These are phyloP conservation scores for Rhizomys pruinosus DNA, from an alignment of 2,113 vertebrate genomes.

Conservation along the genomic window DNA sequence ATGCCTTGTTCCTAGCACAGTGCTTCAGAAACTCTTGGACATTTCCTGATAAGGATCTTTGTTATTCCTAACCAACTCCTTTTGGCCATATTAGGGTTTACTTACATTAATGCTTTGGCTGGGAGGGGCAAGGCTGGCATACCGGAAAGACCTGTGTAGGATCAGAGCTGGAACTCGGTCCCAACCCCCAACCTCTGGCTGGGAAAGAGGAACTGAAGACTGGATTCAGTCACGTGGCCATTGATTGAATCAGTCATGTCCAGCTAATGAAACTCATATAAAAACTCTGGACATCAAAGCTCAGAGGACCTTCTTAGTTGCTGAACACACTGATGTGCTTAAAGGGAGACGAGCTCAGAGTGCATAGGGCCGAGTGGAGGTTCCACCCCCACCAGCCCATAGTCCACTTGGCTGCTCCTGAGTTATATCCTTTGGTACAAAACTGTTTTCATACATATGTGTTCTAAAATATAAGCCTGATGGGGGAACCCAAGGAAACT, in stretches of 20 bases:
- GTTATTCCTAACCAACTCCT: background rate
- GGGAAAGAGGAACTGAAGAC: background rate
- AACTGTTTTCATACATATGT: background rate
- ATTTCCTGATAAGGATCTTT: background rate
- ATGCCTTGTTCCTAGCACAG: background rate
- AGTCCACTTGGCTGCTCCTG: background rate
- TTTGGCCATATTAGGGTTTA: background rate
- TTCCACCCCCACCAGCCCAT: background rate
- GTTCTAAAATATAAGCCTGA: background rate
- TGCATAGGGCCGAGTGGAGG: background rate
- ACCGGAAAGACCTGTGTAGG: background rate
- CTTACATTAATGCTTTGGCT: background rate
- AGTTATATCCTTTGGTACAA: background rate
- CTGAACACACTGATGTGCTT: background rate
- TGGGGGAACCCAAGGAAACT: background rate
- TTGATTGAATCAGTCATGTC: background rate
- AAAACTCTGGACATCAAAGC: constrained; percentile 17
- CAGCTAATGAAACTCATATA: background rate
- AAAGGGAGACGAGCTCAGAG: background rate
- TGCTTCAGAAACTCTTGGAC: background rate
- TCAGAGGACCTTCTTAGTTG: background rate
- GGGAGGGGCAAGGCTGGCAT: background rate
- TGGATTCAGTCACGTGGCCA: background rate
- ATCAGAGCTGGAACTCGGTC: background rate
- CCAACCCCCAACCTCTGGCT: background rate